Conservation (phyloP, 2,888 invertebrate genomes). For the Metacarcinus magister region DNA sequence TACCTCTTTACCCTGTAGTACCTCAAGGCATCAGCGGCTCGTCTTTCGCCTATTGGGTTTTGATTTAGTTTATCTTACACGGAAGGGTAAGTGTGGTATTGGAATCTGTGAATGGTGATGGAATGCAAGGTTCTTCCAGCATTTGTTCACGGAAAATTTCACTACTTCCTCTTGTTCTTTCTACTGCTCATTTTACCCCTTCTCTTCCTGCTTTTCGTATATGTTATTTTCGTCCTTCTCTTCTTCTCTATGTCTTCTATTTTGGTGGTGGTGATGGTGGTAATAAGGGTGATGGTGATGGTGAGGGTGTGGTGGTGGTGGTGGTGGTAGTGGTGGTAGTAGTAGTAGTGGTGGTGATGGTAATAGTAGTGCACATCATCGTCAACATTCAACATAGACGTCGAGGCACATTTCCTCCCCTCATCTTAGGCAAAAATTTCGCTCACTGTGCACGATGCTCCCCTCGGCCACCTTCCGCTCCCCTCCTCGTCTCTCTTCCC, state of each 20-base stretch:
- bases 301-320: neutral
- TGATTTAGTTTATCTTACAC: neutral
- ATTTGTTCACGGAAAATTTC: neutral
- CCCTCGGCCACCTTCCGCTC: constrained; percentile 30
- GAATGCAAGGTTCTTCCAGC: neutral
- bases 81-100: neutral
- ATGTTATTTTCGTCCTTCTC: neutral
- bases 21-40: neutral
- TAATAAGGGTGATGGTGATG: neutral
- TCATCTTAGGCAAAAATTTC: constrained; percentile 5
- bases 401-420: neutral
- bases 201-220: neutral
- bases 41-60: neutral
- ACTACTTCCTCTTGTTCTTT: neutral
- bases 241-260: neutral
- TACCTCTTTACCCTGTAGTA: no score
- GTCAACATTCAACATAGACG: neutral
- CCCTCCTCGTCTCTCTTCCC: neutral
- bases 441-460: neutral
- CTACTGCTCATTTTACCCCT: neutral
- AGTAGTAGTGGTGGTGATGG: neutral
- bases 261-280: neutral
- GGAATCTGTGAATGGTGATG: neutral
- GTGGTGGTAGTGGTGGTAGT: neutral
- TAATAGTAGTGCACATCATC: neutral